Evolutionary conservation across 2,113 vertebrate species (phyloP).

Genomic region (Rhinolophus sinicus): DNA sequence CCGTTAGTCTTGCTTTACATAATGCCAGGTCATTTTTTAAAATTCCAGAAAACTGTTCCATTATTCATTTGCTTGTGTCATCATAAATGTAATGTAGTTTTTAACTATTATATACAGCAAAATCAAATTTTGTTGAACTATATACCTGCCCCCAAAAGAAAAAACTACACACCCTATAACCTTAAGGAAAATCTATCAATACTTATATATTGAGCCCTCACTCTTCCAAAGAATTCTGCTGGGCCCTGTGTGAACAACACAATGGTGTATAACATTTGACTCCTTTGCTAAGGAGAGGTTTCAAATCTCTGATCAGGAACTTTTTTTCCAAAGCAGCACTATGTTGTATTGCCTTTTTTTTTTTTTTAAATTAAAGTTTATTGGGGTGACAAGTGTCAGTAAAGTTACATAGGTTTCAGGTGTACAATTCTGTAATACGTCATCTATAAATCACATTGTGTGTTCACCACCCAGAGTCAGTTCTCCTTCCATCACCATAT

Average conservation of each 20-base stretch:
- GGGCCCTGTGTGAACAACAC: neutral
- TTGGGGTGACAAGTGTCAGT: too few species aligned
- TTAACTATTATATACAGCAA: neutral
- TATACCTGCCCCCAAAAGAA: neutral
- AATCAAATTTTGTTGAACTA: conserved; percentile 36
- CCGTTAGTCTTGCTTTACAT: conserved; percentile 5
- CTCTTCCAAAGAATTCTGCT: neutral
- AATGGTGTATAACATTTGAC: neutral
- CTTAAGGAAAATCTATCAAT: conserved; percentile 20
- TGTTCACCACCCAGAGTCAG: too few species aligned
- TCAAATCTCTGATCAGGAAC: neutral
- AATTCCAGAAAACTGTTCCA: conserved; percentile 8
- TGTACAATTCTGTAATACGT: too few species aligned
- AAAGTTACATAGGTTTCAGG: too few species aligned
- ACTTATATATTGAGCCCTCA: neutral
- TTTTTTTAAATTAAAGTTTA: too few species aligned
- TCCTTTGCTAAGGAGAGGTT: neutral
- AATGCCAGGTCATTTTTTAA: neutral
- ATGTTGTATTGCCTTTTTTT: neutral
- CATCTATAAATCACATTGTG: too few species aligned
- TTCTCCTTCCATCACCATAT: too few species aligned
- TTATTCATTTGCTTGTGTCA: conserved; percentile 43
- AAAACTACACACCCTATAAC: neutral
- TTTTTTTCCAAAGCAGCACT: neutral
- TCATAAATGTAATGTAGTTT: conserved; percentile 16